Conservation (phyloP, 2,888 invertebrate species). For the Drosophila macrothrix region DNA sequence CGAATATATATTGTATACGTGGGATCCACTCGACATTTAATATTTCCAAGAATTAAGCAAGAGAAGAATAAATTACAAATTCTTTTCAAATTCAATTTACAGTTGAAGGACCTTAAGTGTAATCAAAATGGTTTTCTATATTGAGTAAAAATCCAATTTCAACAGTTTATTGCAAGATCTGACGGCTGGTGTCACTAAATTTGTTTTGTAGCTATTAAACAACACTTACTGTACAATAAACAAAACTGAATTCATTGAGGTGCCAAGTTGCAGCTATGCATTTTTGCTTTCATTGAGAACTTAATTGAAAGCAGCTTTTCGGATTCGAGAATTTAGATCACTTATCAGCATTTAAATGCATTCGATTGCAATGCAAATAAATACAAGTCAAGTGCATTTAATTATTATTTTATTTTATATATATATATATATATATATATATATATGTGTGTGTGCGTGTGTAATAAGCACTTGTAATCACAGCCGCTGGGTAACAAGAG, state of each 20-base stretch:
- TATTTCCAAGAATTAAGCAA: neutral
- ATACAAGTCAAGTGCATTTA: conserved; percentile 48
- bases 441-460: conserved; percentile 5
- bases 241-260: conserved; percentile 28
- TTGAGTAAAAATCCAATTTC: neutral
- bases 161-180: neutral
- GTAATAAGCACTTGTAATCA: conserved; percentile 52
- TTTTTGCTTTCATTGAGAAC: conserved; percentile 47
- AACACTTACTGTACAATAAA: conserved; percentile 25
- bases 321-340: conserved; percentile 10
- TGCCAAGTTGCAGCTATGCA: conserved; percentile 17
- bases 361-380: conserved; percentile 43
- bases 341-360: conserved; percentile 42
- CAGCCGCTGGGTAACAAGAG: conserved; percentile 53
- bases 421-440: neutral
- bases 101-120: neutral
- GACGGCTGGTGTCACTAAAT: too few relatives aligned
- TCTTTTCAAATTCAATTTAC: neutral
- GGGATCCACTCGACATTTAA: neutral
- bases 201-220: neutral
- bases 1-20: neutral
- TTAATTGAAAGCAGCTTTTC: conserved; percentile 33
- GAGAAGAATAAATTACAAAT: neutral
- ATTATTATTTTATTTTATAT: too few relatives aligned
- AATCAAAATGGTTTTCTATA: neutral